A percentile compares a stretch with the other conserved stretches of the same genome.
phyloP scores from a whole-genome alignment of 2,113 vertebrate species.

The Nibea albiflora region DNA sequence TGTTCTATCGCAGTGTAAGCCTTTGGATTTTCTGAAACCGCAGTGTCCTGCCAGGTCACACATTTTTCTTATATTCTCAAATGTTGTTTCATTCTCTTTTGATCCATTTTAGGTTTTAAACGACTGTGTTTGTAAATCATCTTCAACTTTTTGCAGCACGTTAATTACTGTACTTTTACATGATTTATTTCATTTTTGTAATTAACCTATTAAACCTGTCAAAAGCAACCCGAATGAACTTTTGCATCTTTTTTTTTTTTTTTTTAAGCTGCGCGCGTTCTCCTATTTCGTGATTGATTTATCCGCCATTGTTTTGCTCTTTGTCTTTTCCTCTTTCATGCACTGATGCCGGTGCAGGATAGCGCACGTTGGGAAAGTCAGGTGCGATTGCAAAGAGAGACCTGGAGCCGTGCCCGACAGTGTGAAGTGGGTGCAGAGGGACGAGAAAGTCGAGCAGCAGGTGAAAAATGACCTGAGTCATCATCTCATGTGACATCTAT shows the following conservation, averaged over 20 bases:
- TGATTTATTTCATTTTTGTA: constrained; percentile 41
- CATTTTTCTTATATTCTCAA: constrained; percentile 21
- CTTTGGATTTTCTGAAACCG: constrained; percentile 52
- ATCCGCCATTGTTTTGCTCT: background rate
- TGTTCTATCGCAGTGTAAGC: constrained; percentile 27
- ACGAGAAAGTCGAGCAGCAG: constrained; percentile 46
- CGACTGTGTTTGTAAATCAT: constrained; percentile 1
- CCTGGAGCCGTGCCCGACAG: constrained; percentile 8
- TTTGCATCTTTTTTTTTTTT: constrained; percentile 36
- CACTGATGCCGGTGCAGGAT: background rate
- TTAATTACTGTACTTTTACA: constrained; percentile 30
- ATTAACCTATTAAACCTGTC: constrained; percentile 53
- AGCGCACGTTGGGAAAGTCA: background rate
- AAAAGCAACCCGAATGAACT: constrained; percentile 60
- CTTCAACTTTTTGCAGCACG: constrained; percentile 27
- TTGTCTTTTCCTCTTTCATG: background rate
- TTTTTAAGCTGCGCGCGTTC: background rate
- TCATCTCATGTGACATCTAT: constrained; percentile 47
- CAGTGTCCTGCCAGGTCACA: constrained; percentile 29
- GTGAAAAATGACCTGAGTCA: constrained; percentile 53
- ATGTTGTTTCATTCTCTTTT: constrained; percentile 21
- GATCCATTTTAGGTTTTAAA: constrained; percentile 33
- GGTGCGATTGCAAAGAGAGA: constrained; percentile 6
- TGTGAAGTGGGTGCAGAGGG: constrained; percentile 24
- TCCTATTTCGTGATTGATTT: background rate